Percentiles rank a stretch among this genome's conserved stretches.
Evolutionary conservation across 2,888 invertebrate species (phyloP).

Genomic region (Synanthedon formicaeformis): DNA sequence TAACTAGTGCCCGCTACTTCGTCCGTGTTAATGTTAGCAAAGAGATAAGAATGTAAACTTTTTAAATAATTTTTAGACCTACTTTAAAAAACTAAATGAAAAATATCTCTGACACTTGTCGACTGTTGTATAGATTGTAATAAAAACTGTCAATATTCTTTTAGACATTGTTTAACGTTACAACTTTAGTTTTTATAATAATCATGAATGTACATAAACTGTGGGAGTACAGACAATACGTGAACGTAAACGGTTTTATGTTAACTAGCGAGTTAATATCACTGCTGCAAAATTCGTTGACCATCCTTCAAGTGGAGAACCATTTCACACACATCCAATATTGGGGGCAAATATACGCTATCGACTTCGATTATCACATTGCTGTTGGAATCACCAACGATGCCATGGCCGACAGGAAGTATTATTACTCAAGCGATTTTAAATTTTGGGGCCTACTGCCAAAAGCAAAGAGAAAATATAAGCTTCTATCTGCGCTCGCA

Average conservation of each 20-base stretch:
- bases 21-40: no score
- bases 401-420: slow-evolving; percentile 77
- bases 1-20: no score
- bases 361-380: slow-evolving; percentile 83
- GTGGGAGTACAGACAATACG: slow-evolving; percentile 57
- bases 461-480: slow-evolving; percentile 56
- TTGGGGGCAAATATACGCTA: slow-evolving; percentile 87
- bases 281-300: slow-evolving; percentile 80
- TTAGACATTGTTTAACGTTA: background rate
- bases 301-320: slow-evolving; percentile 85
- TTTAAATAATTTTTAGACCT: no score
- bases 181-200: background rate
- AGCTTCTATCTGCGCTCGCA: slow-evolving; percentile 44
- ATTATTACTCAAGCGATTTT: slow-evolving; percentile 82
- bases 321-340: slow-evolving; percentile 85
- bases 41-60: no score
- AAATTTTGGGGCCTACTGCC: slow-evolving; percentile 74
- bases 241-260: slow-evolving; percentile 74
- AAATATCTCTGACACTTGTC: background rate
- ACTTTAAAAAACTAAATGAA: no score
- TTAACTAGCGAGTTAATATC: slow-evolving; percentile 80
- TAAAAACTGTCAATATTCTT: background rate
- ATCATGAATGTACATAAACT: slow-evolving; percentile 55
- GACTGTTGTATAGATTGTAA: background rate
- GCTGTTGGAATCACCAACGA: slow-evolving; percentile 85